phyloP scores from a whole-genome alignment of 1,140 invertebrate genomes.

The Fopius arisanus region DNA sequence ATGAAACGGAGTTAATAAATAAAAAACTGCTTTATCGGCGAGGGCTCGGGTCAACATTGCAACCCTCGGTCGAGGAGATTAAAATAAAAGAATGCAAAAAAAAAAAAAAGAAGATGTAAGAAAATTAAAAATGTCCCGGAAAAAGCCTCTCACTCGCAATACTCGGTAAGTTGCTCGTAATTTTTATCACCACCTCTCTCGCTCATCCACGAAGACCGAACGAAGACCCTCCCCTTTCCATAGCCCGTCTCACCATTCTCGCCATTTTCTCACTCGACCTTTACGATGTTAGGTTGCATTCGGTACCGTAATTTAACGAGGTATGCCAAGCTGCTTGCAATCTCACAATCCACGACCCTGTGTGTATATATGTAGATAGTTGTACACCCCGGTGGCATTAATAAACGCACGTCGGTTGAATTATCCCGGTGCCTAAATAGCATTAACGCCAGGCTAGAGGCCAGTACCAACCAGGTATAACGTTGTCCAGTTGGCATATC shows the following conservation, averaged over 20 bases:
- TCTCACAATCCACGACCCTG: slow-evolving; percentile 3
- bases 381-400: slow-evolving; percentile 20
- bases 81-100: background rate
- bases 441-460: slow-evolving; percentile 18
- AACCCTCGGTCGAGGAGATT: background rate
- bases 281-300: slow-evolving; percentile 25
- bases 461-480: background rate
- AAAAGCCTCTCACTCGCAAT: background rate
- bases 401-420: slow-evolving; percentile 23
- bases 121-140: too few relatives aligned
- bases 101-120: too few relatives aligned
- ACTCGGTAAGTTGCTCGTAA: background rate
- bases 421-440: slow-evolving; percentile 25
- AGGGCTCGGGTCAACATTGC: background rate
- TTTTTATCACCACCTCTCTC: background rate
- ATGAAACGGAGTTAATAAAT: background rate
- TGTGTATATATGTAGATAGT: slow-evolving; percentile 1
- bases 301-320: slow-evolving; percentile 27
- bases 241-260: slow-evolving; percentile 7
- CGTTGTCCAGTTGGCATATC: background rate
- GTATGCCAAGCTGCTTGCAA: slow-evolving; percentile 6
- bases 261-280: slow-evolving; percentile 18
- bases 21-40: background rate
- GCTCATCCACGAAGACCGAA: background rate
- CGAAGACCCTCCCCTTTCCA: background rate